Evolutionary conservation across 2,113 vertebrate genomes (phyloP).

Genomic region (Periophthalmodon schlosseri): DNA sequence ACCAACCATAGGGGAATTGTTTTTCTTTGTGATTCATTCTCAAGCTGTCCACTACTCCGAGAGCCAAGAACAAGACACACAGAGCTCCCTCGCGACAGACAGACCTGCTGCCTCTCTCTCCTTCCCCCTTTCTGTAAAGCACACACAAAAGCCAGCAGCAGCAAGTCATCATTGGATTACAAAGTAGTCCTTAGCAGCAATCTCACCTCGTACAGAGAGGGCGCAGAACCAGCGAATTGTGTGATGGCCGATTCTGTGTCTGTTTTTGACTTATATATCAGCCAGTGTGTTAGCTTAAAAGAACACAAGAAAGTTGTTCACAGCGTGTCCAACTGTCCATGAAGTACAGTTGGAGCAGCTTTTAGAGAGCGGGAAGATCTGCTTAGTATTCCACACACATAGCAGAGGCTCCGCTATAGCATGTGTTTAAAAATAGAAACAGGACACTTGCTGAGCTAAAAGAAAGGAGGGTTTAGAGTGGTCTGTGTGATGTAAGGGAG

Average conservation of each 20-base stretch:
- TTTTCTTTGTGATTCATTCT: constrained; percentile 51
- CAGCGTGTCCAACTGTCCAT: constrained; percentile 36
- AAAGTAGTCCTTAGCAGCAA: constrained; percentile 35
- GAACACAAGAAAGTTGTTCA: constrained; percentile 12
- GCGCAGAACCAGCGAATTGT: constrained; percentile 20
- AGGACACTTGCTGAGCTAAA: constrained; percentile 57
- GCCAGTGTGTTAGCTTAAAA: constrained; percentile 2
- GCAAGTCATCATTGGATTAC: constrained; percentile 34
- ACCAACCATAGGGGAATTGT: constrained; percentile 20
- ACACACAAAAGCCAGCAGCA: constrained; percentile 31
- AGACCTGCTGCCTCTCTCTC: constrained; percentile 25
- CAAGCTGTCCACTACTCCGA: constrained; percentile 35
- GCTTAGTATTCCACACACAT: constrained; percentile 71
- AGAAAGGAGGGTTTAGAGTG: constrained; percentile 21
- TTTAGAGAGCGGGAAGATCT: constrained; percentile 32
- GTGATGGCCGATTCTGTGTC: constrained; percentile 6
- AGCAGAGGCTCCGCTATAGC: constrained; percentile 55
- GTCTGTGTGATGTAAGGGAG: constrained; percentile 18
- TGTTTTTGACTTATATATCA: background rate
- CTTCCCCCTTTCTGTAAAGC: constrained; percentile 28
- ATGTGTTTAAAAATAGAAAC: constrained; percentile 72
- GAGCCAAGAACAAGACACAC: constrained; percentile 36
- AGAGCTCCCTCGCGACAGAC: constrained; percentile 28
- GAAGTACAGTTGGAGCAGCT: constrained; percentile 41
- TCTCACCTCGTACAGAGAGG: constrained; percentile 14